Base-by-base conservation (phyloP, 2,888 invertebrate genomes). In the Conops quadrifasciatus region DNA sequence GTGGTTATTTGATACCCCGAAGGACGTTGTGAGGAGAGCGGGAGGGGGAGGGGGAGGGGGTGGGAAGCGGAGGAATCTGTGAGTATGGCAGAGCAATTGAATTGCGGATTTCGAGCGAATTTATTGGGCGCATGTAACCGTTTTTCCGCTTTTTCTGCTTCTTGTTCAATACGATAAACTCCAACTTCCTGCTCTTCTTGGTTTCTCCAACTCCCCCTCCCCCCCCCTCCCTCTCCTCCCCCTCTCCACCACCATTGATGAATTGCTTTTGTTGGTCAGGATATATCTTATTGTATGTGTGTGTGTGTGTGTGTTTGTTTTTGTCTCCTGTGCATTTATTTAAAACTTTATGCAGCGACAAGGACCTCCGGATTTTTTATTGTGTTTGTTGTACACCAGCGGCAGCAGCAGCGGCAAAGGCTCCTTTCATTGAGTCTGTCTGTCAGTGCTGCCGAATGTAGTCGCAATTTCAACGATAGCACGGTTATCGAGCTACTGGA, bases 41-140 rank as follows among this genome's bases (percentile, higher is more conserved):
- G 3, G 3, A n/a, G 45, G 16, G 36, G 5, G 19, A 51, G 28
- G 5, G 51, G 16, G 15, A 64, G 68, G 53, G 69, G 65, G 59
- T 59, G 19, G 45, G 9, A 36, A 60, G 56, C 30, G 36, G 13
- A 67, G 36, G 21, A 43, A 9, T 21, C 19, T 43, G 24, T 19
- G 30, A 21, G 30, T 15, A 47, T 11, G 60, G 43, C 67, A 53
- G 56, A 49, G 67, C 71, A 45, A 73, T 73, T 66, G 68, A 71
- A 73, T 67, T 71, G 71, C 64, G 73, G 71, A 73, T 64, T 73
- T 73, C 71, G 71, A 63, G 71, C 71, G 56, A 60, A 60, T 64
- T 64, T 70, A 59, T 70, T 70, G 64, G 26, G 36, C 30, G 16
- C 60, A 21, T 70, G 30, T 60, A 26, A 3, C 36, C 43, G 19